phyloP scores from a whole-genome alignment of 92 coral and sea anemone species.

The Actinostola sp. region DNA sequence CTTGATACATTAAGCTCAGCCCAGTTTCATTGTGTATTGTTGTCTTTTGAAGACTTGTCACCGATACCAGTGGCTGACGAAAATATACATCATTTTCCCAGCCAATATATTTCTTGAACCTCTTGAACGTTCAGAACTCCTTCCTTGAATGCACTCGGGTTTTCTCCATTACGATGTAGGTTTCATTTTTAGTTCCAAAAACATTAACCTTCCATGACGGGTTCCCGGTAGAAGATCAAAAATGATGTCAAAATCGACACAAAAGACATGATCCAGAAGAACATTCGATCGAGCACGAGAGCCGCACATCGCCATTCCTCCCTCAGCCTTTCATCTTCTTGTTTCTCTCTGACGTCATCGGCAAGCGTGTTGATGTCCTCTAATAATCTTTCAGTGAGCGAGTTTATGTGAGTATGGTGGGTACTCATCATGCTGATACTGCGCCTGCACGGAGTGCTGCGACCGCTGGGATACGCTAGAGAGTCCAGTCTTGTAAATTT shows the following conservation, averaged over 20 bases:
- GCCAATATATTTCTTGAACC: background rate
- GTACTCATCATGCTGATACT: constrained; percentile 63
- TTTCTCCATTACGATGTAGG: too few relatives aligned
- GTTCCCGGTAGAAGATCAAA: constrained; percentile 73
- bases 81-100: background rate
- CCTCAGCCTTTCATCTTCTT: constrained; percentile 81
- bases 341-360: constrained; percentile 77
- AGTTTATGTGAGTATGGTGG: constrained; percentile 45
- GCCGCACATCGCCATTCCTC: constrained; percentile 94
- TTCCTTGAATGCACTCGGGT: too few relatives aligned
- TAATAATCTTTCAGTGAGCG: constrained; percentile 78
- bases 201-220: constrained; percentile 47
- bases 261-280: constrained; percentile 78
- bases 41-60: constrained; percentile 10
- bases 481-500: constrained; percentile 53
- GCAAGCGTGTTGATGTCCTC: constrained; percentile 80
- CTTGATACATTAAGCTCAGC: background rate
- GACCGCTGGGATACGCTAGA: constrained; percentile 60
- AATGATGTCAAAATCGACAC: constrained; percentile 57
- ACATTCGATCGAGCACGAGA: constrained; percentile 79
- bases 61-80: background rate
- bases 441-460: constrained; percentile 73
- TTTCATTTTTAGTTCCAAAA: background rate
- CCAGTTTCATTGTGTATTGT: background rate
- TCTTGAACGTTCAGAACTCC: background rate